phyloP scores from a whole-genome alignment of 2,888 invertebrate genomes.

The Rhopalosiphum nymphaeae region DNA sequence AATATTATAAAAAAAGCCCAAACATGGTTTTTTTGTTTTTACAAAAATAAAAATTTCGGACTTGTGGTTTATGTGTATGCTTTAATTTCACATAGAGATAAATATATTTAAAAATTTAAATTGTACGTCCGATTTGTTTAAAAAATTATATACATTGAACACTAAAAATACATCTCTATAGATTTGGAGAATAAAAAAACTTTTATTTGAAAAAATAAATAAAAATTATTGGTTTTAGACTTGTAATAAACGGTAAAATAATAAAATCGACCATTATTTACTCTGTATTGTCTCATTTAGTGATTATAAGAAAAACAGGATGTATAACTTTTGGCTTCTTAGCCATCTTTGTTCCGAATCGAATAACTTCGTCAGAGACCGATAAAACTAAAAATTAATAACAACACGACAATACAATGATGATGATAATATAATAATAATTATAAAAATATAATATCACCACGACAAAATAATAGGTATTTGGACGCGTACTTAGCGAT shows the following conservation, averaged over 20 bases:
- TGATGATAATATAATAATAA: not conserved
- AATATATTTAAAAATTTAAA: not conserved
- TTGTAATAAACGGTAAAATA: not conserved
- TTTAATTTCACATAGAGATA: not conserved
- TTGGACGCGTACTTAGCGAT: not conserved
- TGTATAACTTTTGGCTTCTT: not conserved
- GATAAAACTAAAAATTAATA: not conserved
- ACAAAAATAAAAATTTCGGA: not conserved
- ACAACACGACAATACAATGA: not conserved
- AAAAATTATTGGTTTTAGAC: not conserved
- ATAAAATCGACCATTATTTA: not conserved
- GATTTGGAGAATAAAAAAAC: not conserved
- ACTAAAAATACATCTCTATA: not conserved
- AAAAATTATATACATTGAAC: accelerated
- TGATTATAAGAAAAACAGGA: not conserved
- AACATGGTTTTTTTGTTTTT: not conserved
- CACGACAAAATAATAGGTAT: not conserved
- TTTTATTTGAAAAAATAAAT: not conserved
- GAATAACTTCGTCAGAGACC: not conserved
- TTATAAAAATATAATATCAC: not conserved
- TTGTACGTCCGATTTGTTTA: not conserved
- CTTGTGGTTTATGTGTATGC: not conserved
- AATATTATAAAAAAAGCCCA: not conserved
- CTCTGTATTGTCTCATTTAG: not conserved
- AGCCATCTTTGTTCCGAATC: not conserved